Evolutionary conservation across 2,888 invertebrate species (phyloP).

Genomic region (Nemotelus nigrinus): DNA sequence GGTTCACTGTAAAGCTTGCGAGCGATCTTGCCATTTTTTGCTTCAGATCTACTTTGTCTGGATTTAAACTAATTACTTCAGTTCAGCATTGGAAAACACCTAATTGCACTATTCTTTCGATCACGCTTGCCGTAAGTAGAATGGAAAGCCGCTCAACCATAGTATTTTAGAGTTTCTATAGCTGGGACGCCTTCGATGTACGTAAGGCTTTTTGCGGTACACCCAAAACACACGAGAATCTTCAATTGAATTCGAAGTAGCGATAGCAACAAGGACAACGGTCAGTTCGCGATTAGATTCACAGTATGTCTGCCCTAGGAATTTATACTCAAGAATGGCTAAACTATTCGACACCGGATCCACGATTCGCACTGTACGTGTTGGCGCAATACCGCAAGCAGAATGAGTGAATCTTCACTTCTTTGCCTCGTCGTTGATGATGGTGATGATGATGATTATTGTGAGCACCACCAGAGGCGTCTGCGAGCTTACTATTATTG

Average conservation of each 20-base stretch:
- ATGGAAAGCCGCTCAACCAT: conserved; percentile 33
- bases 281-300: neutral
- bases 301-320: neutral
- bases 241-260: neutral
- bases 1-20: neutral
- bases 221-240: neutral
- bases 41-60: neutral
- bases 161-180: neutral
- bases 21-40: neutral
- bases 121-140: conserved; percentile 31
- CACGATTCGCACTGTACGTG: conserved; percentile 18
- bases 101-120: conserved; percentile 29
- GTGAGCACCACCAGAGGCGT: neutral
- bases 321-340: conserved; percentile 30
- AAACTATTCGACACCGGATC: neutral
- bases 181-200: neutral
- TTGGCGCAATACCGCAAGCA: conserved; percentile 12
- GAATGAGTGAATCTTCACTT: conserved; percentile 39
- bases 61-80: conserved; percentile 23
- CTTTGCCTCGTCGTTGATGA: conserved; percentile 5
- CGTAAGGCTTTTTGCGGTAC: neutral
- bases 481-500: conserved; percentile 24
- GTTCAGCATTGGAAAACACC: conserved; percentile 29
- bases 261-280: conserved; percentile 28
- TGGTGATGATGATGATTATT: neutral